Conservation (phyloP, 1,140 invertebrate species). For the Atta cephalotes region DNA sequence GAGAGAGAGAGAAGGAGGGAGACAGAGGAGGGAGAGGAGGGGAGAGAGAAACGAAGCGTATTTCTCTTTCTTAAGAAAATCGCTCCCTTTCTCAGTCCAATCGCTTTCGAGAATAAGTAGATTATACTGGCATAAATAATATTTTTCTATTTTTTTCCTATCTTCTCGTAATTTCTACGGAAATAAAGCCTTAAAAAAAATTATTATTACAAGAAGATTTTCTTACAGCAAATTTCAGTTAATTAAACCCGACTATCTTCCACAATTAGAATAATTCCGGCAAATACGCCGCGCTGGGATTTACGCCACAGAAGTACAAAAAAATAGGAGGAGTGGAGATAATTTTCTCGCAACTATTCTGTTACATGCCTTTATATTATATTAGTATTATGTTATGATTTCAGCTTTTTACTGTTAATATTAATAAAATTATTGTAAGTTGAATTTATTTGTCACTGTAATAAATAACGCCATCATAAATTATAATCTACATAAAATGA, state of each 20-base stretch:
- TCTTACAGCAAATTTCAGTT: not conserved
- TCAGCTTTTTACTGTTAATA: no score
- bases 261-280: not conserved
- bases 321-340: no score
- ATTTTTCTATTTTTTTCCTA: not conserved
- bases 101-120: constrained; percentile 30
- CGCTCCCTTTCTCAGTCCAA: not conserved
- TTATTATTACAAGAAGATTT: not conserved
- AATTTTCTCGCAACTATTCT: no score
- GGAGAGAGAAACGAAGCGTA: not conserved
- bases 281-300: no score
- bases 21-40: not conserved
- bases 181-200: constrained; percentile 7
- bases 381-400: no score
- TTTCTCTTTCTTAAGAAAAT: not conserved
- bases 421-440: no score
- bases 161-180: constrained; percentile 1
- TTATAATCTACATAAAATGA: no score
- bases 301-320: no score
- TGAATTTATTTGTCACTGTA: no score
- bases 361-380: no score
- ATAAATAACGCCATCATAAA: no score
- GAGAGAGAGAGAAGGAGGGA: not conserved
- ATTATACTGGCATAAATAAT: constrained; percentile 29
- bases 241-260: constrained; percentile 1